Percentiles rank a stretch among this genome's conserved stretches.
These are phyloP conservation scores for Diprion similis DNA, from an alignment of 1,140 invertebrate species.

Conservation along the genomic window DNA sequence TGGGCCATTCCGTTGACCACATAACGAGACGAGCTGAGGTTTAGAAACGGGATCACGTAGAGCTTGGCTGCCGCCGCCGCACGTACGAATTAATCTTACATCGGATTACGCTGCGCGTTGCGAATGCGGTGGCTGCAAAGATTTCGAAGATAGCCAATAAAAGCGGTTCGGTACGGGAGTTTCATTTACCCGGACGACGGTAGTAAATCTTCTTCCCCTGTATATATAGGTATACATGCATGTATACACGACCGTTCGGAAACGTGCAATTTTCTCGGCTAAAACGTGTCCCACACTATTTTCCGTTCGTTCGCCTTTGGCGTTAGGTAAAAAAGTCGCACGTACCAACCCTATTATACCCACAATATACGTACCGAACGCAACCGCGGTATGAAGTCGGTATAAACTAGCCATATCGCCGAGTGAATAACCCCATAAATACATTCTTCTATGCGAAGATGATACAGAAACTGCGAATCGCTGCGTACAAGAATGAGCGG, in stretches of 20 bases:
- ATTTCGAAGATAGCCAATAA: conserved; percentile 3
- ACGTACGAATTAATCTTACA: conserved; percentile 6
- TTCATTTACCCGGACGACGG: conserved; percentile 1
- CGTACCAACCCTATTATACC: too few relatives aligned
- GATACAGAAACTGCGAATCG: neutral
- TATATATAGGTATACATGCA: too few relatives aligned
- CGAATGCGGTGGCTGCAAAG: neutral
- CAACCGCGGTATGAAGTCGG: too few relatives aligned
- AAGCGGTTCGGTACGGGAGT: neutral
- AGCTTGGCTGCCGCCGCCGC: neutral
- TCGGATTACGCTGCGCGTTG: neutral
- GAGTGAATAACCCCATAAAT: neutral
- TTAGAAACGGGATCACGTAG: conserved; percentile 4
- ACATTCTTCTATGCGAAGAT: neutral
- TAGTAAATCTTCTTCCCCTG: neutral
- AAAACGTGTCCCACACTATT: neutral
- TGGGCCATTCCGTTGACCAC: conserved; percentile 33
- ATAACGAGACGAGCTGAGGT: conserved; percentile 16
- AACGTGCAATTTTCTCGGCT: neutral
- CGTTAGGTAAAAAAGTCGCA: too few relatives aligned
- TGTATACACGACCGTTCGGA: neutral
- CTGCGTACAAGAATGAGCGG: neutral
- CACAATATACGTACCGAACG: too few relatives aligned
- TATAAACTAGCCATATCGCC: too few relatives aligned
- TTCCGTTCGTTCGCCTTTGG: too few relatives aligned